Evolutionary conservation across 2,888 invertebrate species (phyloP).

Genomic region (Caenorhabditis drosophilae): DNA sequence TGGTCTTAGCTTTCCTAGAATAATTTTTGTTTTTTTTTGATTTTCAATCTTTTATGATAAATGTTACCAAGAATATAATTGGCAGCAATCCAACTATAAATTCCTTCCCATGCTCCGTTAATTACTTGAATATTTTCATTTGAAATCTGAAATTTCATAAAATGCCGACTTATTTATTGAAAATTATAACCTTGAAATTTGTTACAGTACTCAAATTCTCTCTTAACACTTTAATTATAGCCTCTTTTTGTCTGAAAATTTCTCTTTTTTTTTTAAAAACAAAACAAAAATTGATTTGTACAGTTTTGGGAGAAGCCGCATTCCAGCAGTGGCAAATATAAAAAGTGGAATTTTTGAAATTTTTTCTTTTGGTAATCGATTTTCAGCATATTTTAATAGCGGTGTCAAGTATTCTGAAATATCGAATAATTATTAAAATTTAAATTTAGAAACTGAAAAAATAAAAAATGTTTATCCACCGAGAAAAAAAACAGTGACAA

Average conservation of each 20-base stretch:
- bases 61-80: slow-evolving; percentile 45
- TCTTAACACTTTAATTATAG: slow-evolving; percentile 71
- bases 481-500: neutral
- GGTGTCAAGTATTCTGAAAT: slow-evolving; percentile 70
- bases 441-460: neutral
- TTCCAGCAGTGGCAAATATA: slow-evolving; percentile 74
- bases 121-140: slow-evolving; percentile 73
- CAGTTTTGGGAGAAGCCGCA: slow-evolving; percentile 71
- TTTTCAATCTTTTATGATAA: neutral
- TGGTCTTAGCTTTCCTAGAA: neutral
- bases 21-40: neutral
- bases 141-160: slow-evolving; percentile 5
- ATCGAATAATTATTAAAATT: neutral
- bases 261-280: neutral
- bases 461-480: neutral
- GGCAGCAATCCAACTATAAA: slow-evolving; percentile 74
- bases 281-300: slow-evolving; percentile 18
- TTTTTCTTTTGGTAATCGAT: slow-evolving; percentile 70
- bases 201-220: slow-evolving; percentile 70
- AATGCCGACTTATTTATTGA: neutral
- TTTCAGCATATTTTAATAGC: slow-evolving; percentile 71
- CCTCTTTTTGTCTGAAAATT: slow-evolving; percentile 66
- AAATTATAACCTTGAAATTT: slow-evolving; percentile 69
- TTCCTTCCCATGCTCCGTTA: slow-evolving; percentile 73
- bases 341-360: slow-evolving; percentile 72